Base-by-base conservation (phyloP, 2,888 invertebrate genomes). In the Hirtodrosophila trivittata region DNA sequence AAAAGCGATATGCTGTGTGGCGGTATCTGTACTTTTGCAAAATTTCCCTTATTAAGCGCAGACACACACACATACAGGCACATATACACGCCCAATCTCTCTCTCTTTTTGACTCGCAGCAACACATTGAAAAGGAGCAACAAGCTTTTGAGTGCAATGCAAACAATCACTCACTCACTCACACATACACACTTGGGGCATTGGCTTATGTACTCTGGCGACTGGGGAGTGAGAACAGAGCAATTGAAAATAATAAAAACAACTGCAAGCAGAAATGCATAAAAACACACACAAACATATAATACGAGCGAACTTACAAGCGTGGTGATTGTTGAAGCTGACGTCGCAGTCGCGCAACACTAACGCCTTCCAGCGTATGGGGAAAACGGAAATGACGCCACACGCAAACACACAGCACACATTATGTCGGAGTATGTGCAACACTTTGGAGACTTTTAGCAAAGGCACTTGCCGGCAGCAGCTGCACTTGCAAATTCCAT, bases 301-400 rank as follows among this genome's bases (percentile, higher is more conserved):
- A 16, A 12, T 28, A 55, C 45, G 38, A 28, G 60, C 46, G 43
- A 57, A 64, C 41, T 59, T 42, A 58, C 46, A 54, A 56, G 37
- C 49, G 42, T 50, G 46, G 39, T 28, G 35, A 56, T 21, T 46
- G 41, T 21, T 47, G 45, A 65, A 50, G 66, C 54, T 54, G 58
- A 43, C 58, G 43, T 33, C 32, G 49, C 45, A 41, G 39, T 43
- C 33, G 51, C 42, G 35, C 30, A 28, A 28, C 28, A 5, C 5
- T 28, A n/a, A 9, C 26, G 67, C 46, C 46, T 72, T 73, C 73
- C 73, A 73, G 73, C 58, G 72, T 69, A 66, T 72, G 84, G 84
- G 84, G 86, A 83, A 80, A 68, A 71, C 82, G 85, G 85, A 82
- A 82, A 85, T 73, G 85, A 85, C 85, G 78, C 75, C 85, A 74